These are phyloP conservation scores for Sciurus niger DNA, from an alignment of 2,113 vertebrate genomes.

Conservation along the genomic window DNA sequence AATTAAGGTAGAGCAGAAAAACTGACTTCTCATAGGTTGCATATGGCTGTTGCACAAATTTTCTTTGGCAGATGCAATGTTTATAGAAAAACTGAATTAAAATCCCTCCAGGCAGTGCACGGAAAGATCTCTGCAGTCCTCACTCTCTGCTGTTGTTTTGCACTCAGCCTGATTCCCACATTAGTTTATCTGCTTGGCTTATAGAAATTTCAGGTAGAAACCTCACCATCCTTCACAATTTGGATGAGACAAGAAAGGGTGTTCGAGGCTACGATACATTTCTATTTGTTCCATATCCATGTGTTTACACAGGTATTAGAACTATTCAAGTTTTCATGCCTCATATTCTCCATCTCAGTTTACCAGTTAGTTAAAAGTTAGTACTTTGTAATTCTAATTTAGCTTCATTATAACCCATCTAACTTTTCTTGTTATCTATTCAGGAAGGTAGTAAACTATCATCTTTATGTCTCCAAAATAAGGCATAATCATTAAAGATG, in stretches of 20 bases:
- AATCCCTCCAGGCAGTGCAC: neutral
- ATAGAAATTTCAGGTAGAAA: neutral
- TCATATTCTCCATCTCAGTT: neutral
- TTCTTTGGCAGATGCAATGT: neutral
- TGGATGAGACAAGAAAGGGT: neutral
- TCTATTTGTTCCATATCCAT: neutral
- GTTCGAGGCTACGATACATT: neutral
- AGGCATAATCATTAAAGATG: neutral
- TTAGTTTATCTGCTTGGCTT: neutral
- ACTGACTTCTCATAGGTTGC: neutral
- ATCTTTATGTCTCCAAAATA: neutral
- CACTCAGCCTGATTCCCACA: neutral
- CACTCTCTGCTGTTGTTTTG: neutral
- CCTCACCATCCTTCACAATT: neutral
- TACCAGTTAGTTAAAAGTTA: neutral
- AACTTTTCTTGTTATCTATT: neutral
- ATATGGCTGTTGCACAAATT: neutral
- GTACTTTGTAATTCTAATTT: neutral
- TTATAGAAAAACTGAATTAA: constrained; percentile 28
- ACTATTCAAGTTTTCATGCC: neutral
- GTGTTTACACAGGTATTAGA: neutral
- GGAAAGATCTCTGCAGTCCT: neutral
- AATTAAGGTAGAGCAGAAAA: neutral
- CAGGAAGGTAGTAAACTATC: neutral
- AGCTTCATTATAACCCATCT: neutral